Conservation (phyloP, 2,797 vertebrate genomes). For the Poeciliopsis presidionis region DNA sequence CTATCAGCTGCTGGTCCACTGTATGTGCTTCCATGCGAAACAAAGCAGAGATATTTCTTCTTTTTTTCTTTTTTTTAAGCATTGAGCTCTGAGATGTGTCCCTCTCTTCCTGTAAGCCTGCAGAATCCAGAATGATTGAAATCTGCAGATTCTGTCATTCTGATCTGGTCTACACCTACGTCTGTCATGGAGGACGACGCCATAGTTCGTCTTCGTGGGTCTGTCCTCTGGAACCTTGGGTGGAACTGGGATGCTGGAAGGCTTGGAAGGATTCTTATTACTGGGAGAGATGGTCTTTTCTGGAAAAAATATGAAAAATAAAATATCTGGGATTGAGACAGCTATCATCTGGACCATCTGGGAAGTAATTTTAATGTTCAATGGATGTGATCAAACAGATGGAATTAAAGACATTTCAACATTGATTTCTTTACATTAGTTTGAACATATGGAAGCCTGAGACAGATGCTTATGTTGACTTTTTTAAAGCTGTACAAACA, state of each 20-base stretch:
- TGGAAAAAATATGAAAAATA: conserved; percentile 31
- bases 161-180: conserved; percentile 54
- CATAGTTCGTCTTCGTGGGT: conserved; percentile 84
- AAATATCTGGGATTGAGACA: conserved; percentile 22
- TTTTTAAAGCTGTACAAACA: neutral
- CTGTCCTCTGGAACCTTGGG: conserved; percentile 85
- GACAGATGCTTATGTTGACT: neutral
- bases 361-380: neutral
- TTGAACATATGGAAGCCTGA: neutral
- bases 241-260: conserved; percentile 82
- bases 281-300: conserved; percentile 81
- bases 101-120: neutral
- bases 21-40: conserved; percentile 38
- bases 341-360: neutral
- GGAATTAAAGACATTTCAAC: neutral
- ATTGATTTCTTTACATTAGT: neutral
- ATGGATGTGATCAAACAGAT: neutral
- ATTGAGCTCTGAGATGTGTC: conserved; percentile 16
- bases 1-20: conserved; percentile 41
- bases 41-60: conserved; percentile 46
- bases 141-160: neutral
- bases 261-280: conserved; percentile 87
- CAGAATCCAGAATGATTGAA: neutral
- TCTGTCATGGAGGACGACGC: conserved; percentile 88
- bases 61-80: conserved; percentile 36